Evolutionary conservation across 2,797 vertebrate genomes (phyloP).

Genomic region (Heteromormyrus szaboi): DNA sequence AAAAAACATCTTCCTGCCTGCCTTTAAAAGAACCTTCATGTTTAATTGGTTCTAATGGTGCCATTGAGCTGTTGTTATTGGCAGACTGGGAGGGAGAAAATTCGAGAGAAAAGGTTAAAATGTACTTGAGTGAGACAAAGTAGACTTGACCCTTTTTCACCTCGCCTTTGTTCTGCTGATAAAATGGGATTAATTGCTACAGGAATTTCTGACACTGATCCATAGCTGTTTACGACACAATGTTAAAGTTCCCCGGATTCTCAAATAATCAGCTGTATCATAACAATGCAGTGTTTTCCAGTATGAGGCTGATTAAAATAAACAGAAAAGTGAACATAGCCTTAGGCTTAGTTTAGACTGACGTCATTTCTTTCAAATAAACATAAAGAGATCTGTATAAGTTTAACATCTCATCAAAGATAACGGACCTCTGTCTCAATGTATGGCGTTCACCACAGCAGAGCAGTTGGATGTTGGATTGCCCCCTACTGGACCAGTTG

Average conservation of each 20-base stretch:
- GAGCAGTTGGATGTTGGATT: not conserved
- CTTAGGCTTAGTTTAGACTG: not conserved
- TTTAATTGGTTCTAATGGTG: constrained; percentile 17
- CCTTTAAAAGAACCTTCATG: not conserved
- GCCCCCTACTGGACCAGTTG: not conserved
- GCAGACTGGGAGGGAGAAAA: not conserved
- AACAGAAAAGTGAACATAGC: not conserved
- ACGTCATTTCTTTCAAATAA: not conserved
- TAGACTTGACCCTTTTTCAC: not conserved
- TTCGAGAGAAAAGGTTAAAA: not conserved
- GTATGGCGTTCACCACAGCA: not conserved
- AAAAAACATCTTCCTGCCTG: not conserved
- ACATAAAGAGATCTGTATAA: not conserved
- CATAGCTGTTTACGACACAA: not conserved
- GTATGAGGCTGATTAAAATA: not conserved
- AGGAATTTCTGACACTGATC: not conserved
- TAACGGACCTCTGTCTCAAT: not conserved
- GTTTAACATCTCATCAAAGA: not conserved
- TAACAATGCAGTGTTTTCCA: not conserved
- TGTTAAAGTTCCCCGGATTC: not conserved
- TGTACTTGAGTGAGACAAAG: not conserved
- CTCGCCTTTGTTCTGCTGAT: not conserved
- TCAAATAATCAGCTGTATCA: not conserved
- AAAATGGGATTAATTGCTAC: not conserved
- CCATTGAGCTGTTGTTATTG: not conserved